phyloP scores from a whole-genome alignment of 2,113 vertebrate species.

The Psephotus haematonotus region DNA sequence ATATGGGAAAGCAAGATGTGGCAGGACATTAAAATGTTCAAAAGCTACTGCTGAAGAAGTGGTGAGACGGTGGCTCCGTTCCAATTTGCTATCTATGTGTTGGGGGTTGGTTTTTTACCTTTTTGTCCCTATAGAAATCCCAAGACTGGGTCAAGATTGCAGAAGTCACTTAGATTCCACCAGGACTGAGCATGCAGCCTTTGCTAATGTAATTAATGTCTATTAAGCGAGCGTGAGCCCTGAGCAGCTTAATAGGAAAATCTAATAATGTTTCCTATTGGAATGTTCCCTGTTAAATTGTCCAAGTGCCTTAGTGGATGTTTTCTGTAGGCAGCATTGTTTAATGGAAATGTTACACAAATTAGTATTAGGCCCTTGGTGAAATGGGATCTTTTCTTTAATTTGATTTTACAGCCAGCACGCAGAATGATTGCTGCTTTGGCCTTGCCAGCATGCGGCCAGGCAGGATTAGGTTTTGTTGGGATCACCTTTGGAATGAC shows the following conservation, averaged over 20 bases:
- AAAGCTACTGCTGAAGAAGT: background rate
- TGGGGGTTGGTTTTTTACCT: background rate
- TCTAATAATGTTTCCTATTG: constrained; percentile 69
- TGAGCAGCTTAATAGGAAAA: constrained; percentile 67
- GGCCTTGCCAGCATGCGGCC: constrained; percentile 42
- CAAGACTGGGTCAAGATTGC: constrained; percentile 15
- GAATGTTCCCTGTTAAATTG: constrained; percentile 47
- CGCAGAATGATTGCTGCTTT: background rate
- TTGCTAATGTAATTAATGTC: constrained; percentile 68
- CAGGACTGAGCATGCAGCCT: constrained; percentile 50
- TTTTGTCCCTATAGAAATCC: constrained; percentile 5
- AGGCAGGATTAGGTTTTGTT: constrained; percentile 33
- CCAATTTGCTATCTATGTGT: background rate
- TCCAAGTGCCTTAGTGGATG: background rate
- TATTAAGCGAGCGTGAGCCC: constrained; percentile 12
- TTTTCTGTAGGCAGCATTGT: constrained; percentile 68
- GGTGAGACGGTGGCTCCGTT: background rate
- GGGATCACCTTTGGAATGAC: constrained; percentile 54
- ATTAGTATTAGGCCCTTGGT: constrained; percentile 71
- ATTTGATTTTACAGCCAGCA: constrained; percentile 75
- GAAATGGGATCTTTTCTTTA: constrained; percentile 73
- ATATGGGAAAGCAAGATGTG: background rate
- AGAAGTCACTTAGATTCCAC: constrained; percentile 50
- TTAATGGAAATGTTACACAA: constrained; percentile 78
- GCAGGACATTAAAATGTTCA: background rate